Conservation (phyloP, 1,140 invertebrate species). For the Zelostemma sp. region DNA sequence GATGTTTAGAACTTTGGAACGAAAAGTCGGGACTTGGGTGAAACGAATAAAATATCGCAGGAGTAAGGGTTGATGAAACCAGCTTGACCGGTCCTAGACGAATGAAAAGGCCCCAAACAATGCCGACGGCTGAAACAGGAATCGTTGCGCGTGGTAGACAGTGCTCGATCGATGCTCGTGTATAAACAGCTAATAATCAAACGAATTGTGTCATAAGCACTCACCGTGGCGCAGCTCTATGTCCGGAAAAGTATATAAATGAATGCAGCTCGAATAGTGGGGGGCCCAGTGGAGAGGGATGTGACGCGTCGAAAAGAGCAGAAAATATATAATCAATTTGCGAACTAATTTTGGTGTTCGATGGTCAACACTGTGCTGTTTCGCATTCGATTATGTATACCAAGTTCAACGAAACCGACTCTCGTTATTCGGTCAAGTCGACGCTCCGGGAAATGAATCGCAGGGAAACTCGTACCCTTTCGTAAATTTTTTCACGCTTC, state of each 20-base stretch:
- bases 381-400: constrained; percentile 20
- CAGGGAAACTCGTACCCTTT: no score
- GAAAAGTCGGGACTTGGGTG: no score
- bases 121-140: constrained; percentile 41
- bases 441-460: no score
- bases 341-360: constrained; percentile 36
- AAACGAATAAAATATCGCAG: no score
- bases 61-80: constrained; percentile 35
- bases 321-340: constrained; percentile 47
- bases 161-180: constrained; percentile 56
- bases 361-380: constrained; percentile 8
- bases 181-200: constrained; percentile 69
- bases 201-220: constrained; percentile 67
- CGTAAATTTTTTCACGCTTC: no score
- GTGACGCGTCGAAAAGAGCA: constrained; percentile 50
- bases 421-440: not conserved
- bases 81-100: constrained; percentile 32
- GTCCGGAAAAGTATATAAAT: constrained; percentile 65
- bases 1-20: no score
- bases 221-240: constrained; percentile 37
- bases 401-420: constrained; percentile 12
- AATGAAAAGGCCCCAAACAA: constrained; percentile 25
- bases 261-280: constrained; percentile 57
- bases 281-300: constrained; percentile 25
- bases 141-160: constrained; percentile 48